A percentile compares a stretch with the other conserved stretches of the same genome.
Evolutionary conservation across 2,797 vertebrate genomes (phyloP).

Genomic region (Percopsis omiscomaycus): DNA sequence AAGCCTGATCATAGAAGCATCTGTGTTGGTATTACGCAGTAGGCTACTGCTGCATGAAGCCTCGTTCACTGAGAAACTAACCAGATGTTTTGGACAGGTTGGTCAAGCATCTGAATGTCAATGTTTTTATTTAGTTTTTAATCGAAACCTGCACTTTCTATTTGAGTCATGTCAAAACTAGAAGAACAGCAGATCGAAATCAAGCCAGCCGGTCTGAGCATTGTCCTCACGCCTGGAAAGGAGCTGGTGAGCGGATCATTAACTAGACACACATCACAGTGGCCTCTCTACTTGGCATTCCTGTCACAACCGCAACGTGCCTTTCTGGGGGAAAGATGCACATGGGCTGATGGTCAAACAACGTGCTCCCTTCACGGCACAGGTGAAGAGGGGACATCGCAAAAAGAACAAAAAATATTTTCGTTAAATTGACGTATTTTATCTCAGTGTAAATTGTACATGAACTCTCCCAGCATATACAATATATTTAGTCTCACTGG

Average conservation of each 20-base stretch:
- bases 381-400: constrained; percentile 41
- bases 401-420: constrained; percentile 49
- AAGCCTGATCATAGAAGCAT: neutral
- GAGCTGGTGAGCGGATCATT: constrained; percentile 65
- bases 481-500: too few relatives aligned
- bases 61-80: constrained; percentile 13
- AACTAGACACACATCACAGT: constrained; percentile 57
- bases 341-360: constrained; percentile 59
- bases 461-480: too few relatives aligned
- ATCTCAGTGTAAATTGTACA: neutral
- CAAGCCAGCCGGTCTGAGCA: too few relatives aligned
- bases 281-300: constrained; percentile 75
- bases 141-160: neutral
- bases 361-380: constrained; percentile 42
- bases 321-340: constrained; percentile 56
- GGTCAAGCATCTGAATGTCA: constrained; percentile 15
- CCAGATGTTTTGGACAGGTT: constrained; percentile 4
- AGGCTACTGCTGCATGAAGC: neutral
- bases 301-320: constrained; percentile 79
- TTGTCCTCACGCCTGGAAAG: constrained; percentile 32
- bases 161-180: constrained; percentile 21
- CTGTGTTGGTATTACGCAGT: constrained; percentile 1
- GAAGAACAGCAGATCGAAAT: neutral
- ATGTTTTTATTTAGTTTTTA: constrained; percentile 30
- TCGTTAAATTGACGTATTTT: constrained; percentile 10